A percentile compares a stretch with the other conserved stretches of the same genome.
These are phyloP conservation scores for Triplophysa yarkandensis DNA, from an alignment of 2,797 vertebrate species.

Conservation along the genomic window DNA sequence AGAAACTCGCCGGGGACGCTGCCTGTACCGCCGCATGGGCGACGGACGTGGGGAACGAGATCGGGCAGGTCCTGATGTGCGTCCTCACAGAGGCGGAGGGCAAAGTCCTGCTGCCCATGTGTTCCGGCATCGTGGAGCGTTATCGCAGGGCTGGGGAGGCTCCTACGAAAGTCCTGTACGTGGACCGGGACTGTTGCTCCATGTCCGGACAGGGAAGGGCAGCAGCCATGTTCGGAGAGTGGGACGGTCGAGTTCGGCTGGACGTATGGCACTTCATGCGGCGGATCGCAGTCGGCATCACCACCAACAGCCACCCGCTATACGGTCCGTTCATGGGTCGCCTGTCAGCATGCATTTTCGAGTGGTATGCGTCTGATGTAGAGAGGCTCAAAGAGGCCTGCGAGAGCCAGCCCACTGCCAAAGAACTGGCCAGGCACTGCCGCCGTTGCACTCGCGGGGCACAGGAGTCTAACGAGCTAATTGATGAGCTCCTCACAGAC, in stretches of 20 bases:
- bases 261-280: constrained; percentile 10
- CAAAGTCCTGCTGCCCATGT: constrained; percentile 32
- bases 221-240: constrained; percentile 4
- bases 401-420: neutral
- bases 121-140: neutral
- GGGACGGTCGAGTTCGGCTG: neutral
- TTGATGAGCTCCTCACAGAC: neutral
- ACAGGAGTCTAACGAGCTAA: neutral
- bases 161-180: constrained; percentile 10
- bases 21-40: constrained; percentile 4
- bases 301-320: neutral
- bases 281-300: neutral
- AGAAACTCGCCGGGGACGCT: neutral
- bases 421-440: neutral
- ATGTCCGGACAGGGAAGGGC: neutral
- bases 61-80: constrained; percentile 3
- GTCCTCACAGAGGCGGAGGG: constrained; percentile 12
- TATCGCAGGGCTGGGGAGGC: constrained; percentile 1
- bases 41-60: constrained; percentile 9
- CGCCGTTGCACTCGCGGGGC: constrained; percentile 16
- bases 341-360: neutral
- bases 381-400: neutral
- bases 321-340: constrained; percentile 2
- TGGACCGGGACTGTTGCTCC: constrained; percentile 47
- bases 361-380: neutral